These are phyloP conservation scores for Phengaris arion DNA, from an alignment of 2,888 invertebrate genomes.

Conservation along the genomic window DNA sequence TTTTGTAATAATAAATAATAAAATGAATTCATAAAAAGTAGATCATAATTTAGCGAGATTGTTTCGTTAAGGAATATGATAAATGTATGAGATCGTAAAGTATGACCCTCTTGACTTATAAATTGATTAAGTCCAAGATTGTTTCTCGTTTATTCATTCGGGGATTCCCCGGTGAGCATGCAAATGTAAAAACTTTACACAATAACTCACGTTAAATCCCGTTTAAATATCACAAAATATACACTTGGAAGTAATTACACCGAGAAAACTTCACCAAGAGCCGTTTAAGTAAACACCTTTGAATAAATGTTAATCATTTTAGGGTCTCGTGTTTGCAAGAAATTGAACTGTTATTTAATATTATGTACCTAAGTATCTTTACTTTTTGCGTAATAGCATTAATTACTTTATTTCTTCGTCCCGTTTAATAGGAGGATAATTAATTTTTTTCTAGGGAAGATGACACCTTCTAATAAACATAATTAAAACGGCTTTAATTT, in stretches of 20 bases:
- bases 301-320: not conserved
- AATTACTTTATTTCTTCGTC: not conserved
- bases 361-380: not conserved
- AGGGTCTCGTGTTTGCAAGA: conserved; percentile 6
- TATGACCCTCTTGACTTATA: conserved; percentile 6
- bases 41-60: conserved; percentile 3
- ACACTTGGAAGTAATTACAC: not conserved
- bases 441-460: no score
- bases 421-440: not conserved
- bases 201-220: conserved; percentile 20
- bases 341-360: not conserved
- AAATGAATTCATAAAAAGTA: not conserved
- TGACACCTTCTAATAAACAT: no score
- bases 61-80: conserved; percentile 14
- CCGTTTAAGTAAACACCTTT: conserved; percentile 10
- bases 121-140: conserved; percentile 28
- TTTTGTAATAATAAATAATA: not conserved
- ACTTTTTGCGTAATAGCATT: not conserved
- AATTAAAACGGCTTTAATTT: no score
- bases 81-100: conserved; percentile 11
- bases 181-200: conserved; percentile 27
- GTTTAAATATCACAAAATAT: conserved; percentile 4
- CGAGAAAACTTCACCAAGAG: conserved; percentile 2
- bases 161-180: conserved; percentile 2
- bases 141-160: conserved; percentile 23